Percentiles rank a stretch among this genome's conserved stretches.
Evolutionary conservation across 1,140 invertebrate species (phyloP).

Genomic region (Heliconius congener): DNA sequence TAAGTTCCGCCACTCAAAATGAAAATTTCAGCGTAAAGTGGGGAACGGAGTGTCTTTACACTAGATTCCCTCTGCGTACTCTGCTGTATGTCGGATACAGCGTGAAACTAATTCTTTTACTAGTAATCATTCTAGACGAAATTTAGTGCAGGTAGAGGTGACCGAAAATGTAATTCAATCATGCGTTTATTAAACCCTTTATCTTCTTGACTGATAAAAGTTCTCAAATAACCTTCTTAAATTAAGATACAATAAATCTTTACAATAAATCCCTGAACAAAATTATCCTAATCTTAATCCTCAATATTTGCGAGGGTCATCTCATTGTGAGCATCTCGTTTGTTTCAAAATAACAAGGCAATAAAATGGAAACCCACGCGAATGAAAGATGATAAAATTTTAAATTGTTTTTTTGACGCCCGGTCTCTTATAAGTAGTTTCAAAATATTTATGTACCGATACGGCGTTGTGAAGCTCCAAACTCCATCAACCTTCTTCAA

Average conservation of each 20-base stretch:
- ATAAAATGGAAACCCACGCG: slow-evolving; percentile 40
- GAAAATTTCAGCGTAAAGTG: too few species aligned
- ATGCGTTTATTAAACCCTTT: background rate
- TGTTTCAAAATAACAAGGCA: slow-evolving; percentile 40
- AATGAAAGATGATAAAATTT: slow-evolving; percentile 34
- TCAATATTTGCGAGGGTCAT: slow-evolving; percentile 41
- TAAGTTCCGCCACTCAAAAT: too few species aligned
- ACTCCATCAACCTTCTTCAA: background rate
- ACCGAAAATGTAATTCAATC: background rate
- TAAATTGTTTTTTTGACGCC: slow-evolving; percentile 39
- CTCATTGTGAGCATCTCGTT: slow-evolving; percentile 36
- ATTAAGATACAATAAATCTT: background rate
- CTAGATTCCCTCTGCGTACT: too few species aligned
- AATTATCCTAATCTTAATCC: slow-evolving; percentile 18
- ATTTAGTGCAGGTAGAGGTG: too few species aligned
- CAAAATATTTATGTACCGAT: slow-evolving; percentile 20
- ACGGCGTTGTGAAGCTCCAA: slow-evolving; percentile 10
- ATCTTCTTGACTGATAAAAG: background rate
- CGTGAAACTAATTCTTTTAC: background rate
- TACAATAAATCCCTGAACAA: slow-evolving; percentile 37
- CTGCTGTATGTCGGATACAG: too few species aligned
- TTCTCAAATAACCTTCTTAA: background rate
- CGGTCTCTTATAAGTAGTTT: slow-evolving; percentile 11
- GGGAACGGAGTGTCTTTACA: too few species aligned
- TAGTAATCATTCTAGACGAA: background rate